Evolutionary conservation across 2,797 vertebrate species (phyloP), one percentile per base, ranked within the genome.

Genomic region (Acanthurus lineatus): DNA sequence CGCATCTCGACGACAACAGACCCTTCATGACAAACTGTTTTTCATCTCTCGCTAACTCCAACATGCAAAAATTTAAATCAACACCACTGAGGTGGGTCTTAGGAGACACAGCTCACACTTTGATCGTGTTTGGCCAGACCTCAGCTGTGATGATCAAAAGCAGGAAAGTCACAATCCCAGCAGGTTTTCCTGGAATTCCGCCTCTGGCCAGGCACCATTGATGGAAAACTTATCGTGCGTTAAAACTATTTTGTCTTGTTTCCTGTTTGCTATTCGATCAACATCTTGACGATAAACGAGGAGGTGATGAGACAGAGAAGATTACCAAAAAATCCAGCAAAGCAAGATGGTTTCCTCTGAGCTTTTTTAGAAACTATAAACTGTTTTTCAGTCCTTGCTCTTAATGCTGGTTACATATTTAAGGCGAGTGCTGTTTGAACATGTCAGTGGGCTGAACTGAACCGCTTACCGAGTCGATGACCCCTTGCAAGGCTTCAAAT

Each of bases 401-500:
- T 16, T n/a, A 6, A 6, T 56, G 6, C 52, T 52, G 25, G 1
- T 8, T 4, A 28, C 28, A 54, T n/a, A 69, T 61, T 77, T 8
- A 59, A 40, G 2, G 1, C 38, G 15, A 45, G 58, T 38, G 9
- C 11, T 62, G 52, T 62, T 14, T 54, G 19, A 71, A 76, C 28
- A 17, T 49, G 60, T 62, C 32, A 35, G 53, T 38, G 12, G 9
- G 9, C 15, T 38, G 42, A 69, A 6, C 3, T 48, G 14, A 81
- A 65, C 58, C 86, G 47, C 97, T 98, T 89, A 99, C 98, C 2
- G 97, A 98, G 91, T 98, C 96, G 7, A 99, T 99, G 91, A 99
- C 96, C 15, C 97, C 96, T 86, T 99, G 97, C 79, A 99, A 94
- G 59, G 98, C 98, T 85, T 97, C 96, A 79, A 99, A 99, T 17